These are phyloP conservation scores for Mythimna lalbum DNA, from an alignment of 2,888 invertebrate species.

Conservation along the genomic window DNA sequence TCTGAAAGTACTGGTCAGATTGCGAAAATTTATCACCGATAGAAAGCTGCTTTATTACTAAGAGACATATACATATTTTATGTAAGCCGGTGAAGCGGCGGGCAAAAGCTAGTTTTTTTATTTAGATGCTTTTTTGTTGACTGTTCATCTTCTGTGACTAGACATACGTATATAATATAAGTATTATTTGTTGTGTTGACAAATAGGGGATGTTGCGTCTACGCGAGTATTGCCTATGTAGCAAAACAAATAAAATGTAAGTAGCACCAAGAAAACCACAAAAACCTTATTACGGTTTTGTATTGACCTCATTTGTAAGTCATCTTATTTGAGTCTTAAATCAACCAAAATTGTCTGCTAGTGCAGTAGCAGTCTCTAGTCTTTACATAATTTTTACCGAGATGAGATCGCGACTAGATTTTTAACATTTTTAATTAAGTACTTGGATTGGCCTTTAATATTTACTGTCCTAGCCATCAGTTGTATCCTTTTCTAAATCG, in stretches of 20 bases:
- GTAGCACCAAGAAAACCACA: too few relatives aligned
- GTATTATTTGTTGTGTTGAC: conserved; percentile 14
- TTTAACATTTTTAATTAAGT: neutral
- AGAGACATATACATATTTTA: too few relatives aligned
- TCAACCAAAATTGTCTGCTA: too few relatives aligned
- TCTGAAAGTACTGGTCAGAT: too few relatives aligned
- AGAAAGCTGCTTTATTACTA: too few relatives aligned
- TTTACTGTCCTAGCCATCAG: neutral
- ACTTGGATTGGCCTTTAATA: neutral
- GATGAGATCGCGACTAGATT: neutral
- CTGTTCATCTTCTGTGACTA: neutral
- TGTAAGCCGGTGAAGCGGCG: too few relatives aligned
- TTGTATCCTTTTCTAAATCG: neutral
- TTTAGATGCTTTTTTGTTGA: neutral
- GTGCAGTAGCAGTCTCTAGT: too few relatives aligned
- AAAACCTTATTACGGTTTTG: too few relatives aligned
- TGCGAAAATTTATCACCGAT: too few relatives aligned
- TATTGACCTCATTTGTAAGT: too few relatives aligned
- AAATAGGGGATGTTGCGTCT: neutral
- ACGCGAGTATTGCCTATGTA: neutral
- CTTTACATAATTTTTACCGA: neutral
- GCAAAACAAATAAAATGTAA: neutral
- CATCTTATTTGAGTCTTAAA: too few relatives aligned
- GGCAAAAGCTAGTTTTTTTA: too few relatives aligned
- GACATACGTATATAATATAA: neutral